Evolutionary conservation across 2,888 invertebrate genomes (phyloP), one percentile per base, ranked within the genome.

Genomic region (Coelinius sp.): DNA sequence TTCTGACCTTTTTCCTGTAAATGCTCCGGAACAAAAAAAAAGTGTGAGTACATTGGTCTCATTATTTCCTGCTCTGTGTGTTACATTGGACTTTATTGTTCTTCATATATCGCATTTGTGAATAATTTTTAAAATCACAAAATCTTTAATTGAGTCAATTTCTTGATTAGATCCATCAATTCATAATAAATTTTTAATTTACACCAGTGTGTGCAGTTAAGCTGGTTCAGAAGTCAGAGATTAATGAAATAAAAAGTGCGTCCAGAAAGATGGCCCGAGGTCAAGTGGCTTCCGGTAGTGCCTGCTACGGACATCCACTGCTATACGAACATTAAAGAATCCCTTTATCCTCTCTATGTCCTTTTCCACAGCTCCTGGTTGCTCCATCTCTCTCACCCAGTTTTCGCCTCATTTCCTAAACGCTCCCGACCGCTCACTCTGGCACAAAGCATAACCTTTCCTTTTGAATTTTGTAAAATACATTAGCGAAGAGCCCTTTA

Each of bases 271-370:
- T 53, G 31, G 63, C 70, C 41, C n/a, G 41, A 38, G 67, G 67
- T 71, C 67, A 63, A 67, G 71, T 41, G 67, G 67, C 67, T 67
- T 63, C 38, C 49, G 49, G 71, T 41, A 62, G 62, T 14, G 67
- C 44, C 49, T 71, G 69, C 65, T 41, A 63, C 62, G 67, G 71
- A 71, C 75, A 70, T 31, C 69, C 22, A 22, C 49, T 71, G 63
- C 71, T 59, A 68, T 35, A 70, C 31, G 56, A 75, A 67, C 71
- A 59, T 56, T 52, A 68, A 75, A 72, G 76, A 75, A 77, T 77
- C 67, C 76, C 77, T 76, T 77, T 75, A 74, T 71, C 31, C 74
- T 74, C 69, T 68, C 75, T 67, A 46, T 64, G 62, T 70, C 65
- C 71, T 62, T 38, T 59, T 59, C 59, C 59, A 31, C 8, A 31